Evolutionary conservation across 2,113 vertebrate genomes (phyloP).

Genomic region (Saguinus imperator): DNA sequence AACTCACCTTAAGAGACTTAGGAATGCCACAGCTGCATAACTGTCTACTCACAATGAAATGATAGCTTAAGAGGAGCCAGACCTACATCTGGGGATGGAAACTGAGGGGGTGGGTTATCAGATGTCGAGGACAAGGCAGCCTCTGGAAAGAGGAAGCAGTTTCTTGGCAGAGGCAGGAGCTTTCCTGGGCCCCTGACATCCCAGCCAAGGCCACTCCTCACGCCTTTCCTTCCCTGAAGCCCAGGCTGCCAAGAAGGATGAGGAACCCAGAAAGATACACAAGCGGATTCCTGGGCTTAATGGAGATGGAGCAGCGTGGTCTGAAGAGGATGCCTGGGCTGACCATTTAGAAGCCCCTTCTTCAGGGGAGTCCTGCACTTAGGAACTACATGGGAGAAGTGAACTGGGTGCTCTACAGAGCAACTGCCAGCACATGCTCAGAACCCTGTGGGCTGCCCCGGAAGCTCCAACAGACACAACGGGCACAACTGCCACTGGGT

Average conservation of each 20-base stretch:
- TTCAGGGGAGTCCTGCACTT: background rate
- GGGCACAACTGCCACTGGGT: constrained; percentile 29
- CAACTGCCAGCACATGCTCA: background rate
- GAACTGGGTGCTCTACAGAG: rapidly evolving
- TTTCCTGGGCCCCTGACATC: background rate
- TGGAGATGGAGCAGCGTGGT: rapidly evolving
- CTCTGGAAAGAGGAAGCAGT: background rate
- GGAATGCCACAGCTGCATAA: rapidly evolving
- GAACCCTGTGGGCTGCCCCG: background rate
- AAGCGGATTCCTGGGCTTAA: background rate
- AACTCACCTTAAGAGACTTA: background rate
- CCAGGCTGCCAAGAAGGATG: no score
- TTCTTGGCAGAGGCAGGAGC: background rate
- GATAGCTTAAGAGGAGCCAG: background rate
- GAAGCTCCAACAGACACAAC: background rate
- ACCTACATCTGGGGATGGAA: background rate
- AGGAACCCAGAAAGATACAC: background rate
- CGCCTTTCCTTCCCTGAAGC: rapidly evolving
- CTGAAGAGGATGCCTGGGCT: background rate
- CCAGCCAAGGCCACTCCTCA: background rate
- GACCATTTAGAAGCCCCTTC: background rate
- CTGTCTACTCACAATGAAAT: background rate
- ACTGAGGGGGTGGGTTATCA: background rate
- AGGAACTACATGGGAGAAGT: background rate
- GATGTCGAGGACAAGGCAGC: background rate